These are phyloP conservation scores for Caracal caracal DNA, from an alignment of 2,113 vertebrate genomes.

Conservation along the genomic window DNA sequence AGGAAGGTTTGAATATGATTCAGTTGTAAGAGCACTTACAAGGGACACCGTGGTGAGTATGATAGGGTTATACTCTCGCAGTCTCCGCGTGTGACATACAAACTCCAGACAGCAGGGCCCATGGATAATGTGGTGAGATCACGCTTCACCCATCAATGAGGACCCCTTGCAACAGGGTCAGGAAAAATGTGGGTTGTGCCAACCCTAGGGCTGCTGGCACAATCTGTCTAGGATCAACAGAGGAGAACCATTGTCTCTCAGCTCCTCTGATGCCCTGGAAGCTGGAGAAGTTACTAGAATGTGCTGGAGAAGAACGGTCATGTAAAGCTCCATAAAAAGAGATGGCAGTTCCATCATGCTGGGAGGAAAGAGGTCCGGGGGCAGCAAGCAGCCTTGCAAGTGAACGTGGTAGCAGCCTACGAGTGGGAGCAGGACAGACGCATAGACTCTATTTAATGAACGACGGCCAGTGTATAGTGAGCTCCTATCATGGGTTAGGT, in stretches of 20 bases:
- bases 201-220: not conserved
- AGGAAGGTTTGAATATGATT: not conserved
- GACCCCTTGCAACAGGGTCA: not conserved
- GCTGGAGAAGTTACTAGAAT: not conserved
- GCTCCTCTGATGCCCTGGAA: not conserved
- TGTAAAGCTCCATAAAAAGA: not conserved
- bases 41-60: not conserved
- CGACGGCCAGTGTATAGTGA: not conserved
- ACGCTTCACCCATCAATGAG: not conserved
- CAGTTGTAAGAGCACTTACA: not conserved
- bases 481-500: not conserved
- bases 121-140: not conserved
- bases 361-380: not conserved
- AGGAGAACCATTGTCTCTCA: not conserved
- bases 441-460: not conserved
- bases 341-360: not conserved
- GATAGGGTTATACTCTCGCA: not conserved
- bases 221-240: not conserved
- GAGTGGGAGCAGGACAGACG: not conserved
- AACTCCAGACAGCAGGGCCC: not conserved
- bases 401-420: not conserved
- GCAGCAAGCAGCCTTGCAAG: not conserved
- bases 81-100: fast-evolving
- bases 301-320: not conserved
- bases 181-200: not conserved